Evolutionary conservation across 2,888 invertebrate genomes (phyloP).

Genomic region (Sarcophaga caerulescens): DNA sequence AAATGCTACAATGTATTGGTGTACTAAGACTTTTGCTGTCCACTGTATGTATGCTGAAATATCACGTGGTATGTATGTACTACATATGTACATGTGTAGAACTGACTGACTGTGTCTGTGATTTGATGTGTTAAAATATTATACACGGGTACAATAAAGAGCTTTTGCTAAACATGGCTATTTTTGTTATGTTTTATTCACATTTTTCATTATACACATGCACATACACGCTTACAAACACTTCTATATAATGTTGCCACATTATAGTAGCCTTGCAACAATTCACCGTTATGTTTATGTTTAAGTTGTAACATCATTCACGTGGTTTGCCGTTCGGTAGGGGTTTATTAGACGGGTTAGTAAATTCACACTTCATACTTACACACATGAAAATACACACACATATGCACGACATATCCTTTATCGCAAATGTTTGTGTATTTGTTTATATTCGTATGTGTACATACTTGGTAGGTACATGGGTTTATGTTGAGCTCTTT

Average conservation of each 20-base stretch:
- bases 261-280: not conserved
- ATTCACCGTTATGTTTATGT: not conserved
- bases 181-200: slow-evolving; percentile 25
- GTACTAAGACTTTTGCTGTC: too few species aligned
- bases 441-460: not conserved
- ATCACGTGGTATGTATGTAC: too few species aligned
- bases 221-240: not conserved
- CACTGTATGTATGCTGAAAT: too few species aligned
- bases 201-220: not conserved
- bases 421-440: not conserved
- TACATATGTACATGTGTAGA: too few species aligned
- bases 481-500: slow-evolving; percentile 31
- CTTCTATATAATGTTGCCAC: not conserved
- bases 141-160: not conserved
- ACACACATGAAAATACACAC: not conserved
- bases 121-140: not conserved
- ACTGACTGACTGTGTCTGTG: too few species aligned
- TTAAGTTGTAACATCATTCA: slow-evolving; percentile 14
- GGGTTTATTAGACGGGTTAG: slow-evolving; percentile 36
- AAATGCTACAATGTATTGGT: too few species aligned
- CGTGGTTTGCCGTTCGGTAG: slow-evolving; percentile 1
- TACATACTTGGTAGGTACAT: slow-evolving; percentile 13
- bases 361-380: slow-evolving; percentile 48
- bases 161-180: slow-evolving; percentile 2
- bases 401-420: not conserved